Evolutionary conservation across 2,113 vertebrate species (phyloP), one percentile per base, ranked within the genome.

Genomic region (Hypanus sabinus): DNA sequence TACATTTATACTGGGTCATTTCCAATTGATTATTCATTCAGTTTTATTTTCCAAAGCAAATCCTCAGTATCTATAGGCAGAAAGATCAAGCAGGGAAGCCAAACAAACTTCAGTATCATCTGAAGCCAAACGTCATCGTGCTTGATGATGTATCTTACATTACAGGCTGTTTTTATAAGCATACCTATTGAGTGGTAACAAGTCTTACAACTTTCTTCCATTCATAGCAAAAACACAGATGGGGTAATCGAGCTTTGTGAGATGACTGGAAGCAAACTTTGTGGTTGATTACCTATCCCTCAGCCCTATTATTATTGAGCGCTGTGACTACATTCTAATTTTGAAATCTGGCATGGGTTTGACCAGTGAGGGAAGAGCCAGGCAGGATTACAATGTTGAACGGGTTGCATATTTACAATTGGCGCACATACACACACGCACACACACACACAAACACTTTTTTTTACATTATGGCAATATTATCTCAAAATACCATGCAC

Each of bases 1-100:
- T 60, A 60, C 27, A 24, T n/a, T 87, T 87, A 60, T 14, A 60
- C 24, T 60, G 83, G 83, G 11, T 9, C 22, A 87, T 87, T 87
- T 60, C 83, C 83, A 87, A 62, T 11, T 5, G 60, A 90, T 65
- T 62, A 68, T 90, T 65, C 14, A 30, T 90, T 90, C 27, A n/a
- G 85, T n/a, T 68, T 90, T 90, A 90, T 90, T 90, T 88, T 90
- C 62, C 85, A 90, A 90, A 90, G 85, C 57, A 65, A 90, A 90
- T 65, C 6, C n/a, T 90, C 33, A 88, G 60, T 90, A 18, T 90
- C 60, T 90, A 33, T 33, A 27, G 65, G 85, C n/a, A 65, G n/a
- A 68, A 88, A 90, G 60, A 60, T 90, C 60, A 68, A 90, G n/a
- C 30, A 33, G n/a, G 30, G 33, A 65, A 65, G 60, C 85, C 60